phyloP scores from a whole-genome alignment of 2,797 vertebrate species.

The Anguilla megastoma region DNA sequence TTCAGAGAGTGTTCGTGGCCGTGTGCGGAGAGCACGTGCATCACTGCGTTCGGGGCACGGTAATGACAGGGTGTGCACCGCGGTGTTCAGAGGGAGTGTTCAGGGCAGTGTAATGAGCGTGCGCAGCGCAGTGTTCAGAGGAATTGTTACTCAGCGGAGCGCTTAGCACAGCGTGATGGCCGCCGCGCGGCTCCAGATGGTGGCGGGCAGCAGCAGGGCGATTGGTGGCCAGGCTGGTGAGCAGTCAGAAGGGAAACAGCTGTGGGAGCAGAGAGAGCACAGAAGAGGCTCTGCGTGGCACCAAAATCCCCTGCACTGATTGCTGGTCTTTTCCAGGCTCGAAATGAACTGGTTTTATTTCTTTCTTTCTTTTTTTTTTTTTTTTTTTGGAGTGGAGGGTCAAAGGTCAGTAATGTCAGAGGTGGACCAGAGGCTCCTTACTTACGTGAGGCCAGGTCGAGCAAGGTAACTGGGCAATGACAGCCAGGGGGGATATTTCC shows the following conservation, averaged over 20 bases:
- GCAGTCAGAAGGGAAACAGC: not conserved
- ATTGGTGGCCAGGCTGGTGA: not conserved
- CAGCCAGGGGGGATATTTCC: not conserved
- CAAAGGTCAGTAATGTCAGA: not conserved
- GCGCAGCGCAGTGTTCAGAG: not conserved
- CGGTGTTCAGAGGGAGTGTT: not conserved
- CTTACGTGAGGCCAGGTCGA: not conserved
- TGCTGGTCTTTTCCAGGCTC: not conserved
- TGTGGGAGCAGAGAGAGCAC: not conserved
- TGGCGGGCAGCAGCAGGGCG: too few relatives aligned
- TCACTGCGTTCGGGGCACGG: too few relatives aligned
- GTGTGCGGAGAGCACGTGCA: too few relatives aligned
- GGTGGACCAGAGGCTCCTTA: not conserved
- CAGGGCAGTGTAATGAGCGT: not conserved
- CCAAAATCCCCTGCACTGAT: not conserved
- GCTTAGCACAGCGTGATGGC: too few relatives aligned
- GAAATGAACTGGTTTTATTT: not conserved
- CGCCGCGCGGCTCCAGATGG: too few relatives aligned
- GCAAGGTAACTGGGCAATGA: not conserved
- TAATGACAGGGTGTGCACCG: too few relatives aligned
- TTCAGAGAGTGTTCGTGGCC: too few relatives aligned
- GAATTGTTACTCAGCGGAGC: not conserved
- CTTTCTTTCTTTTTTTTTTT: not conserved
- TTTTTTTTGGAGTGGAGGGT: not conserved
- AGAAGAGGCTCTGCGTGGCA: not conserved